phyloP scores from a whole-genome alignment of 2,797 vertebrate species.

The Vultur gryphus region DNA sequence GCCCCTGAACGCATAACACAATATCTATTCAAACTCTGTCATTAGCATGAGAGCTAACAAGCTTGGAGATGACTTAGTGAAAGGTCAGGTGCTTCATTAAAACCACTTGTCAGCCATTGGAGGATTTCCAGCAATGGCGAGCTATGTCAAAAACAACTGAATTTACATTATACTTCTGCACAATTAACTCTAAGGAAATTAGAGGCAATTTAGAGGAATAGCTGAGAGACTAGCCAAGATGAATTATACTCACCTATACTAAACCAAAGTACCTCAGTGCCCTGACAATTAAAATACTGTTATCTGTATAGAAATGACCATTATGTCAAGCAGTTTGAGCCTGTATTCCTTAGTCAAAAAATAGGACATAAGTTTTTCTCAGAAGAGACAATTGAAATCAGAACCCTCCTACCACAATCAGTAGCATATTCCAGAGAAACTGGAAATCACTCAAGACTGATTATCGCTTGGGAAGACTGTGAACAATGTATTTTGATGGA shows the following conservation, averaged over 20 bases:
- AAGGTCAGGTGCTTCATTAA: slow-evolving; percentile 53
- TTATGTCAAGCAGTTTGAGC: background rate
- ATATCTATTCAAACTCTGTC: background rate
- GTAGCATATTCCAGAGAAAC: background rate
- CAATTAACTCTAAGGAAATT: slow-evolving; percentile 13
- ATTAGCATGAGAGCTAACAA: slow-evolving; percentile 9
- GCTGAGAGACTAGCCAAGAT: background rate
- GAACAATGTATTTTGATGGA: background rate
- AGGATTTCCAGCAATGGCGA: background rate
- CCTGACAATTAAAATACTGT: background rate
- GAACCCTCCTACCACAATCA: background rate
- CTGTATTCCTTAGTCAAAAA: background rate
- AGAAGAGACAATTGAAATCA: background rate
- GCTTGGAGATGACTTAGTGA: slow-evolving; percentile 9
- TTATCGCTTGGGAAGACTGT: background rate
- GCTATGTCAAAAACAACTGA: background rate
- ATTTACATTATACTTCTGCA: background rate
- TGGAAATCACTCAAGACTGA: background rate
- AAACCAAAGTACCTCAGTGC: background rate
- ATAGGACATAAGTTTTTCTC: background rate
- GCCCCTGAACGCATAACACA: background rate
- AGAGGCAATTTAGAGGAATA: background rate
- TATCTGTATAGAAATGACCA: background rate
- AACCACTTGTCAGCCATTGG: background rate
- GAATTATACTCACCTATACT: background rate